Evolutionary conservation across 2,797 vertebrate genomes (phyloP), one percentile per base, ranked within the genome.

Genomic region (Cirrhinus molitorella): DNA sequence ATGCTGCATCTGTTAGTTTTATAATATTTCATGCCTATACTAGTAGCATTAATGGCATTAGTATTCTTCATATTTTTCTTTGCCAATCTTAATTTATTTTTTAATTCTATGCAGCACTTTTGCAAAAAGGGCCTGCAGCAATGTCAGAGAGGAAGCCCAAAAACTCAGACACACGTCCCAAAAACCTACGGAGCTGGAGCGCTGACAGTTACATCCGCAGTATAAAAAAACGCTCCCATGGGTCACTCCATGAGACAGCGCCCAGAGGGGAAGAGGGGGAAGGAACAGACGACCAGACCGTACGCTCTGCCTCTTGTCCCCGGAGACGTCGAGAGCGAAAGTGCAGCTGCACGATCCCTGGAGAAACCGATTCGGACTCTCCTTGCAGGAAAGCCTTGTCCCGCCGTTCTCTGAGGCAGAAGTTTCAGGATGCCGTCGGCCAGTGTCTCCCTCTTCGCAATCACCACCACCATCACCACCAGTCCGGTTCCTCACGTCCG

Each of bases 381-480:
- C 70, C 95, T 86, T 98, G 97, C 11, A 95, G 96, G 12, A 97
- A 97, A 89, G 94, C 95, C 68, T 88, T 98, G 91, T 91, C 96
- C 12, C 95, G 96, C 0, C 95, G 97, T 1, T 98, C 97, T 28
- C 95, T 99, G 49, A 94, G 97, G 67, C 98, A 99, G 93, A 99
- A 98, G 90, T 95, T 99, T 71, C 97, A 98, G 86, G 98, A 99
- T 47, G 97, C 98, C 0, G 93, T 99, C 87, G 97, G 97, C 0
- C 98, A 99, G 89, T 99, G 97, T 92, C 96, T 99, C 11, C 98
- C 97, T 17, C 94, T 98, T 57, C 97, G 95, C 85, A 95, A 95
- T 0, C 96, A 97, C 84, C 95, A 96, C 67, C 93, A 90, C n/a
- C 92, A 90, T 49, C 92, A 92, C 72, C 91, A 92, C 31, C 79